Evolutionary conservation across 2,888 invertebrate species (phyloP), one percentile per base, ranked within the genome.

Genomic region (Ischnura elegans): DNA sequence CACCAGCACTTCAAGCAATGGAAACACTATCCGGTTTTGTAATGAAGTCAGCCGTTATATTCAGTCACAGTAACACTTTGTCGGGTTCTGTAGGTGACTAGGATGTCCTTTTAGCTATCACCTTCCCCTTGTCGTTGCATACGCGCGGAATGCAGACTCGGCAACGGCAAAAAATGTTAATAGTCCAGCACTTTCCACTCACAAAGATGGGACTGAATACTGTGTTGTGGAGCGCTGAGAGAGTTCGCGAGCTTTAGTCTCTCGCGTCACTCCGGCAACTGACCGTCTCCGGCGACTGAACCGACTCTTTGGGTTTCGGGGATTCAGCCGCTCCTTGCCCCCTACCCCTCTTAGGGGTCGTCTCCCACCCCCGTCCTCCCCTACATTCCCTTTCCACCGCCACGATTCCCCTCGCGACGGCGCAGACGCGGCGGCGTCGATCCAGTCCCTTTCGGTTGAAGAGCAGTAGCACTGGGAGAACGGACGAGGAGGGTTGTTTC

Each of bases 361-460:
- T 16, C 85, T 43, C 21, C 86, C 86, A 45, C 86, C 25, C 45
- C 36, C 42, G 29, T 42, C 87, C 36, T 43, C 43, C 87, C 55
- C 51, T 19, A n/a, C n/a, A n/a, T 3, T 51, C 51, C 51, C 87
- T 55, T 42, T 55, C 42, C 46, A n/a, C n/a, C n/a, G n/a, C n/a
- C n/a, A n/a, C n/a, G 51, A 2, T 36, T 21, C 90, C 43, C 90
- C 42, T 55, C 61, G n/a, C 43, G 87, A 87, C 42, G 87, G 90
- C 90, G 90, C 90, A 90, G 90, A 90, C 90, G 90, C 90, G 43
- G 61, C 90, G 90, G 90, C 90, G 90, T 90, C 90, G 90, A 90
- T 90, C 90, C 61, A 66, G 36, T n/a, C 25, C 45, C 66, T 61
- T 43, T 55, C 87, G 55, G 51, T 42, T 2, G 43, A 46, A 45